Conservation (phyloP, 2,113 vertebrate genomes). For the Smithornis capensis region DNA sequence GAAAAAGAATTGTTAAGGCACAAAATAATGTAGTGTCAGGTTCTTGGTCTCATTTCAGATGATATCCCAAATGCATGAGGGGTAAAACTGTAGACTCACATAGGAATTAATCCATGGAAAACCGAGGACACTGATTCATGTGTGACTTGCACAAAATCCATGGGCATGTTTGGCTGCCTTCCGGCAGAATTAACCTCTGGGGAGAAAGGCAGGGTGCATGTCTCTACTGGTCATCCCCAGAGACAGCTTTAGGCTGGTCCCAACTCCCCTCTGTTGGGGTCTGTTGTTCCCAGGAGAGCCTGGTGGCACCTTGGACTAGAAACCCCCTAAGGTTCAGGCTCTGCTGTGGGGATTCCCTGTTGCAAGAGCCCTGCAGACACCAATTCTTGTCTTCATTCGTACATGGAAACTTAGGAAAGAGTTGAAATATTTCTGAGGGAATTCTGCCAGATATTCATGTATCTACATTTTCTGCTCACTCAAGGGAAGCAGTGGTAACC, state of each 20-base stretch:
- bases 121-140: not conserved
- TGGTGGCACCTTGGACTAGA: not conserved
- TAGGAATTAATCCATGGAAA: not conserved
- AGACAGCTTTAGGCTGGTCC: not conserved
- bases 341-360: not conserved
- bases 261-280: rapidly evolving
- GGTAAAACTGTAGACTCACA: not conserved
- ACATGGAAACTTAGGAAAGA: conserved; percentile 14
- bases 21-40: not conserved
- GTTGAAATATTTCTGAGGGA: conserved; percentile 27
- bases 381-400: not conserved
- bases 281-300: not conserved
- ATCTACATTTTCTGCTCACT: conserved; percentile 63
- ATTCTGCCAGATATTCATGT: conserved; percentile 58
- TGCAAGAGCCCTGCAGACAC: not conserved
- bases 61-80: not conserved
- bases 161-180: not conserved
- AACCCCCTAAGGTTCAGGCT: not conserved
- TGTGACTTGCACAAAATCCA: not conserved
- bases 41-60: not conserved
- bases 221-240: not conserved
- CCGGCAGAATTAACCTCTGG: not conserved
- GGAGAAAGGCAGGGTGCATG: not conserved
- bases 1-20: not conserved
- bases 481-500: conserved; percentile 59